Percentiles rank a stretch among this genome's conserved stretches.
phyloP scores from a whole-genome alignment of 2,113 vertebrate genomes.

The Rhea pennata region DNA sequence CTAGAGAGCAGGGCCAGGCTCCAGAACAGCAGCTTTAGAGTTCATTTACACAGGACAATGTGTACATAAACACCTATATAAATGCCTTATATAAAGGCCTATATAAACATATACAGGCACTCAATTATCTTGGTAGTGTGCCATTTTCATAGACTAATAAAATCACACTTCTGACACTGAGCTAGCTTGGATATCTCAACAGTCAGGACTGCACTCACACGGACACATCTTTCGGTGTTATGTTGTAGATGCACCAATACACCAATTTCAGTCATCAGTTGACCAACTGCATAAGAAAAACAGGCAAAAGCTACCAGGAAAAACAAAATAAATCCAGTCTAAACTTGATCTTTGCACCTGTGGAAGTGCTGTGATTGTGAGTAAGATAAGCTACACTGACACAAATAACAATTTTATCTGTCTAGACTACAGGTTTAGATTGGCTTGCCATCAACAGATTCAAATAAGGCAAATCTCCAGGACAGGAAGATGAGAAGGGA shows the following conservation, averaged over 20 bases:
- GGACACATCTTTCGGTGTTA: background rate
- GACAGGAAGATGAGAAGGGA: slow-evolving; percentile 2
- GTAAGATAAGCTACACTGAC: slow-evolving; percentile 2
- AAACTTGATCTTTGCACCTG: slow-evolving; percentile 44
- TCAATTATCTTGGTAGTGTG: background rate
- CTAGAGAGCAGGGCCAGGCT: background rate
- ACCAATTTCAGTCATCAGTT: background rate
- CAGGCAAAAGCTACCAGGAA: background rate
- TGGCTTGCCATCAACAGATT: slow-evolving; percentile 21
- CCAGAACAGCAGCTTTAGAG: background rate
- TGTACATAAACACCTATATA: background rate
- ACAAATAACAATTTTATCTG: slow-evolving; percentile 51
- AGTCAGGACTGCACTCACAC: background rate
- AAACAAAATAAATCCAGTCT: slow-evolving; percentile 39
- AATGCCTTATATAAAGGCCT: too few species aligned
- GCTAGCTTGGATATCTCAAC: background rate
- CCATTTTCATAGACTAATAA: background rate
- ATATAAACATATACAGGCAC: background rate
- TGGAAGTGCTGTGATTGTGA: background rate
- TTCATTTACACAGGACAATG: background rate
- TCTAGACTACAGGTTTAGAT: slow-evolving; percentile 59
- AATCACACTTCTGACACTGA: background rate
- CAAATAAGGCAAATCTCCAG: slow-evolving; percentile 6
- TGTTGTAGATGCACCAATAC: slow-evolving; percentile 6
- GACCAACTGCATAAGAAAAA: background rate